Base-by-base conservation (phyloP, 2,113 vertebrate species). In the Pangasianodon gigas region DNA sequence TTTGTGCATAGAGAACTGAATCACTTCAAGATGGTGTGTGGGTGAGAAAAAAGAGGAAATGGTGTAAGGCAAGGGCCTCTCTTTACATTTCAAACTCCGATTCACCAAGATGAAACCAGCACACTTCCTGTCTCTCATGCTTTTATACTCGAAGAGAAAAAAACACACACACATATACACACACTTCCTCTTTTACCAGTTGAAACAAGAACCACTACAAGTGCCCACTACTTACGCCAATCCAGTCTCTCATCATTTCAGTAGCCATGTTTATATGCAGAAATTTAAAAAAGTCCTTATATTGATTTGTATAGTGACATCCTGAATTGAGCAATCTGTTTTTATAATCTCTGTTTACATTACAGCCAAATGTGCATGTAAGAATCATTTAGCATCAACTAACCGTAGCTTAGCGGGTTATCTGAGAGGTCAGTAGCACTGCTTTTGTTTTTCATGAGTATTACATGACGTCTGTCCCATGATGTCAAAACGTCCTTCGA, bases 121-220 rank as follows among this genome's bases (percentile, higher is more conserved):
- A 11, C 82, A 60, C 82, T 84, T 84, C 82, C 82, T 84, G 82
- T 60, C 54, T 84, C 32, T 84, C 21, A 24, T 84, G 37, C 56
- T 84, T 13, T 58, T 60, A 41, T 60, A 84, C 5, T 1, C 24
- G 10, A 26, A 58, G 32, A 83, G 18, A 54, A 18, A 82, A 41
- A 29, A 11, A 7, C n/a, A 37, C 52, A 10, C 19, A 56, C n/a
- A 82, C 26, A 82, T 0, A 3, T 29, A 8, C 3, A 54, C 81
- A 44, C 24, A 60, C 19, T 84, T 84, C 82, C 82, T 84, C 82
- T 84, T 84, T 21, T 84, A 60, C 21, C 1, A 6, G 16, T 60
- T 24, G 11, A 58, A 84, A 83, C 8, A 41, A 83, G 19, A 83
- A 84, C 54, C 37, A 83, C 19, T 5, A 60, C 82, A 60, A 60